phyloP scores from a whole-genome alignment of 2,113 vertebrate genomes.

The Atherinomorus stipes region DNA sequence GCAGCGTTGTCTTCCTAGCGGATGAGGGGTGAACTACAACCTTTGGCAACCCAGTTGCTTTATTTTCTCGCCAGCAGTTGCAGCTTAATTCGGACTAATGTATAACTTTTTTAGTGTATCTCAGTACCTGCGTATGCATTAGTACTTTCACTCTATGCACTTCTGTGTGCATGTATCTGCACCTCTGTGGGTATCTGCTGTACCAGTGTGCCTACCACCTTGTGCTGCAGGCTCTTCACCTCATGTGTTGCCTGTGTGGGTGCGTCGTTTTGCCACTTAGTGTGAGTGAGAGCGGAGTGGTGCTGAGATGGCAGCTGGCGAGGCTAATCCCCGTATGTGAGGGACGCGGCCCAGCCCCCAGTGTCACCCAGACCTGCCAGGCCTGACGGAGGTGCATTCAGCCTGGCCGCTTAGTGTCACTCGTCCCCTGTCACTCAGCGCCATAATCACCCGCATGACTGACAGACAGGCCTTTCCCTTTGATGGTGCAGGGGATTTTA shows the following conservation, averaged over 20 bases:
- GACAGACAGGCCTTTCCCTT: constrained; percentile 80
- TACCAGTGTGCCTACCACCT: constrained; percentile 1
- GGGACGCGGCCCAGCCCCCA: constrained; percentile 75
- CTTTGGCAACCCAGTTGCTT: too few species aligned
- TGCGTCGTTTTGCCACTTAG: constrained; percentile 40
- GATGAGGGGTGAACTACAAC: too few species aligned
- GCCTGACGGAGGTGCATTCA: constrained; percentile 79
- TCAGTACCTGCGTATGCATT: too few species aligned
- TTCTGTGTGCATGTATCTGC: neutral
- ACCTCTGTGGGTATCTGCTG: constrained; percentile 11
- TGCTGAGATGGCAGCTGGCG: constrained; percentile 71
- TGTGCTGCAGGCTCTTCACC: constrained; percentile 33
- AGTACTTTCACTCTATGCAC: neutral
- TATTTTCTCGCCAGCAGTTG: too few species aligned
- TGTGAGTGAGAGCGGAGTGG: constrained; percentile 72
- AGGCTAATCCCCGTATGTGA: constrained; percentile 76
- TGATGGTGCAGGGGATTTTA: constrained; percentile 79
- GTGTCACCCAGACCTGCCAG: constrained; percentile 80
- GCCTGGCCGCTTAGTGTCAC: constrained; percentile 80
- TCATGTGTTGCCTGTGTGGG: constrained; percentile 38
- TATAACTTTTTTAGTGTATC: too few species aligned
- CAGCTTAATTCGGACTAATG: too few species aligned
- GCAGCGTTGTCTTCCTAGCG: too few species aligned
- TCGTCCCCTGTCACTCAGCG: constrained; percentile 73
- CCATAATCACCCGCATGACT: constrained; percentile 82